Percentiles rank a stretch among this genome's conserved stretches.
phyloP scores from a whole-genome alignment of 2,797 vertebrate species.

The Hirundo rustica region DNA sequence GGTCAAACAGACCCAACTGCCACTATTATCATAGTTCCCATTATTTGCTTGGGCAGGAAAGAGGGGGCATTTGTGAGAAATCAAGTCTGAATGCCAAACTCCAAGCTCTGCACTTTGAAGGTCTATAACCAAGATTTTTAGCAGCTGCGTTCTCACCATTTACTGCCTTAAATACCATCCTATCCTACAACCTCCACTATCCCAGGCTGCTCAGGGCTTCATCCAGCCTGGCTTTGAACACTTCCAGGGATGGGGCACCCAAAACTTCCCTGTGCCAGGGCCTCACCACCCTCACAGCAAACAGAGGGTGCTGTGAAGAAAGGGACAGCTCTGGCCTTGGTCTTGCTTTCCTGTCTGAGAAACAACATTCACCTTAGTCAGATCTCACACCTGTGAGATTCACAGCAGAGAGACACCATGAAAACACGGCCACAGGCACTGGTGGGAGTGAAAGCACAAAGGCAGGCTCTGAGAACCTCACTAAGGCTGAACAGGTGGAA shows the following conservation, averaged over 20 bases:
- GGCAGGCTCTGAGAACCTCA: neutral
- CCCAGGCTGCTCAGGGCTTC: neutral
- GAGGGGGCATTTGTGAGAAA: neutral
- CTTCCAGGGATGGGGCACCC: neutral
- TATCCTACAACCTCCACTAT: neutral
- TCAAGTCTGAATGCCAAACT: neutral
- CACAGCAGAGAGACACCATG: neutral
- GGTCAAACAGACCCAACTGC: neutral
- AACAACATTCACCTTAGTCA: rapidly evolving
- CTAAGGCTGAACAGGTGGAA: neutral
- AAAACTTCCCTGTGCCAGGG: neutral
- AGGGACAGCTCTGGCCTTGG: neutral
- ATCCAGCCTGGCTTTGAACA: neutral
- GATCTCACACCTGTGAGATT: neutral
- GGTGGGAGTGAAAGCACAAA: neutral
- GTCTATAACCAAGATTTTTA: neutral
- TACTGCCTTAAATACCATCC: neutral
- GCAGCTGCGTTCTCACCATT: neutral
- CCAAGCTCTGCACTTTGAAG: neutral
- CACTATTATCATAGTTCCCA: neutral
- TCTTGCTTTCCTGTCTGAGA: neutral
- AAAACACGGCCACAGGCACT: neutral
- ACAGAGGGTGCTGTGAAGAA: neutral
- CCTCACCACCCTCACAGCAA: neutral
- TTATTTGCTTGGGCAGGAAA: neutral